A percentile compares a stretch with the other conserved stretches of the same genome.
Evolutionary conservation across 2,888 invertebrate species (phyloP).

Genomic region (Gisinianus flammeolus): DNA sequence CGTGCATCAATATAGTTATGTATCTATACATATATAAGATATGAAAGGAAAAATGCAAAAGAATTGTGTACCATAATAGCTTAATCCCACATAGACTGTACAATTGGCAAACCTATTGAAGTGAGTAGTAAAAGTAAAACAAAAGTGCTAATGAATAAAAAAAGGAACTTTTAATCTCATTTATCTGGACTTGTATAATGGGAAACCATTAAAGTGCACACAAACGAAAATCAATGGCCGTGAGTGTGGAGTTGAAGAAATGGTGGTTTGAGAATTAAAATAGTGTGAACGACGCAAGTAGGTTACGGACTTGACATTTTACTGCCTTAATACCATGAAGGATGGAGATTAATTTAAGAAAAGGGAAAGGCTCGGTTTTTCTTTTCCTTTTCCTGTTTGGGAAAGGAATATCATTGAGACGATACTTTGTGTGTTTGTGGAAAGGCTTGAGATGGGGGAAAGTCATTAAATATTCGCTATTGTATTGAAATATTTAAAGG

Average conservation of each 20-base stretch:
- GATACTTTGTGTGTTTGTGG: not conserved
- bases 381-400: no score
- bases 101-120: conserved; percentile 85
- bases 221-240: conserved; percentile 27
- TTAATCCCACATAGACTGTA: conserved; percentile 88
- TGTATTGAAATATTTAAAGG: not conserved
- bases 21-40: no score
- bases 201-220: conserved; percentile 26
- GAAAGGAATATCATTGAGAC: no score
- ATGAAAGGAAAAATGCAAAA: no score
- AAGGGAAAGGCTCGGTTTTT: not conserved
- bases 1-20: no score
- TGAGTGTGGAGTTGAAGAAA: not conserved
- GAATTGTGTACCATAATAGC: no score
- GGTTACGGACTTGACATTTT: not conserved
- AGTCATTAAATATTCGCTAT: not conserved
- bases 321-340: not conserved
- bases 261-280: not conserved
- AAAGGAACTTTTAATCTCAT: no score
- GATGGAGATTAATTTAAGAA: not conserved
- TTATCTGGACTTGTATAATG: no score
- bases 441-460: not conserved
- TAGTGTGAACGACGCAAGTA: no score
- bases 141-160: not conserved
- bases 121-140: not conserved